These are phyloP conservation scores for Hephaestus fuliginosus DNA, from an alignment of 2,797 vertebrate species.

Conservation along the genomic window DNA sequence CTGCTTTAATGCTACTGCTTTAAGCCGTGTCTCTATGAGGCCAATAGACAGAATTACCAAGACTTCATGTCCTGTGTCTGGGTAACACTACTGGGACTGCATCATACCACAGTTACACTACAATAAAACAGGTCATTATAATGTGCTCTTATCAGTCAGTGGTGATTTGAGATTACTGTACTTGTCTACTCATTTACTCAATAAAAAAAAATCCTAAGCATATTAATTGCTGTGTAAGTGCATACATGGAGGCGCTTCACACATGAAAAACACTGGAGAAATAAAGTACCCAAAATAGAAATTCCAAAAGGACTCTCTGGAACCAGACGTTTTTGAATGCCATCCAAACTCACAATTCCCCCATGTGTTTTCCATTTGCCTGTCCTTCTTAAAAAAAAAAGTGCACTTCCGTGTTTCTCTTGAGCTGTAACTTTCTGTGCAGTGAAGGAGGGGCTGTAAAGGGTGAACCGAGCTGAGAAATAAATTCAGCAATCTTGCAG, in stretches of 20 bases:
- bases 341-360: slow-evolving; percentile 72
- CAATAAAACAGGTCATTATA: slow-evolving; percentile 33
- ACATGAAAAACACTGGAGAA: slow-evolving; percentile 61
- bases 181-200: slow-evolving; percentile 46
- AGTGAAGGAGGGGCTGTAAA: slow-evolving; percentile 53
- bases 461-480: slow-evolving; percentile 60
- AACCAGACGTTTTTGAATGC: slow-evolving; percentile 74
- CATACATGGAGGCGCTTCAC: slow-evolving; percentile 45
- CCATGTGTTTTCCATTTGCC: slow-evolving; percentile 84
- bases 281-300: slow-evolving; percentile 73
- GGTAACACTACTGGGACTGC: slow-evolving; percentile 21
- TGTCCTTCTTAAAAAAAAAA: slow-evolving; percentile 58
- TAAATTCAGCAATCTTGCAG: slow-evolving; percentile 73
- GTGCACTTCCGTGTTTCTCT: slow-evolving; percentile 60
- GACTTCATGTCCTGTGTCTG: slow-evolving; percentile 37
- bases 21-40: slow-evolving; percentile 55
- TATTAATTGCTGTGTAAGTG: slow-evolving; percentile 47
- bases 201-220: slow-evolving; percentile 40
- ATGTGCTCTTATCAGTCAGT: slow-evolving; percentile 34
- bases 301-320: slow-evolving; percentile 72
- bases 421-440: slow-evolving; percentile 58
- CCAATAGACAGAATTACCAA: slow-evolving; percentile 51
- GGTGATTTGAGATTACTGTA: slow-evolving; percentile 28
- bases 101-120: slow-evolving; percentile 33
- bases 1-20: slow-evolving; percentile 69